Conservation (phyloP, 2,888 invertebrate species). For the Drosophila paucipuncta region DNA sequence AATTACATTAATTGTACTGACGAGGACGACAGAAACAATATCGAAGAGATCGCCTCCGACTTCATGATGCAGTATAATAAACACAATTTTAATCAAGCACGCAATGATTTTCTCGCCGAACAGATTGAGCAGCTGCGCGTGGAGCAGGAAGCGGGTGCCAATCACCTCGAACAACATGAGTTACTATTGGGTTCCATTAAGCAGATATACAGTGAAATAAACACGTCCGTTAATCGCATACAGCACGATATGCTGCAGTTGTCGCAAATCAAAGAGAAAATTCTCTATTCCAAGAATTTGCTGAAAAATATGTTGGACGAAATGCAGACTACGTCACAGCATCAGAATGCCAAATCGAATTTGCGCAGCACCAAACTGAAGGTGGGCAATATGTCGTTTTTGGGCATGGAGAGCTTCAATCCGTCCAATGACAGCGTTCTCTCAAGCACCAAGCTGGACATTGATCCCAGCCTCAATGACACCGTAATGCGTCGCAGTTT, state of each 20-base stretch:
- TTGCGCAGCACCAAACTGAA: slow-evolving; percentile 76
- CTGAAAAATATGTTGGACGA: slow-evolving; percentile 78
- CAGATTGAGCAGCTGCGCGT: slow-evolving; percentile 79
- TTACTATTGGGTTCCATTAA: slow-evolving; percentile 80
- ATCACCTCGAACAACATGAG: slow-evolving; percentile 81
- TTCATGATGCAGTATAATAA: slow-evolving; percentile 82
- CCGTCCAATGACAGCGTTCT: slow-evolving; percentile 78
- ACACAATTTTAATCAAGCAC: slow-evolving; percentile 73
- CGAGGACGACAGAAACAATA: slow-evolving; percentile 62
- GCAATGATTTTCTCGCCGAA: slow-evolving; percentile 77
- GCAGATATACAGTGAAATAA: slow-evolving; percentile 81
- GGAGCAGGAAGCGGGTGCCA: slow-evolving; percentile 68
- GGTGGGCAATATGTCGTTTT: slow-evolving; percentile 62
- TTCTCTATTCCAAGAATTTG: slow-evolving; percentile 82
- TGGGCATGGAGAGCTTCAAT: slow-evolving; percentile 71
- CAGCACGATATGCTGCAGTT: slow-evolving; percentile 83
- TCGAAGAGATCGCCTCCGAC: slow-evolving; percentile 81
- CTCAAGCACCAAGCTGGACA: slow-evolving; percentile 84
- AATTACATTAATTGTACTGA: slow-evolving; percentile 68
- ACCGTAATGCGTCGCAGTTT: slow-evolving; percentile 56
- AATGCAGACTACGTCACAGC: slow-evolving; percentile 63
- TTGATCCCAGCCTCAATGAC: slow-evolving; percentile 73
- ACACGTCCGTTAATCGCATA: slow-evolving; percentile 79
- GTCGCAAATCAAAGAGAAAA: slow-evolving; percentile 84
- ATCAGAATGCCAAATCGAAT: slow-evolving; percentile 68